A percentile compares a stretch with the other conserved stretches of the same genome.
phyloP scores from a whole-genome alignment of 2,797 vertebrate species.

The Manis pentadactyla region DNA sequence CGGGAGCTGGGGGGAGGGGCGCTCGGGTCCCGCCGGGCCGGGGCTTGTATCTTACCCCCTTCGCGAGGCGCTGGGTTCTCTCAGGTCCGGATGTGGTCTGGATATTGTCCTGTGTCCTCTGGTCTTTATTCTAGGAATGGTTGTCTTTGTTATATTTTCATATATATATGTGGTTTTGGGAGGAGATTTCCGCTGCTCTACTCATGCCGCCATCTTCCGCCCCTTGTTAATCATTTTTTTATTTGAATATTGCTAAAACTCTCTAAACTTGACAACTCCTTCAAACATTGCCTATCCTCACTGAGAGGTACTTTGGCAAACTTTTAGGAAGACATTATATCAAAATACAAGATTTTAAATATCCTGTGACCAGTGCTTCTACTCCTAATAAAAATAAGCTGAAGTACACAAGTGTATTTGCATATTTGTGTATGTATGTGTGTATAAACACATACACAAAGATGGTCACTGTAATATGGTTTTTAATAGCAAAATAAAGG shows the following conservation, averaged over 20 bases:
- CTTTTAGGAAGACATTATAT: constrained; percentile 21
- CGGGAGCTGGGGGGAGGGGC: too few relatives aligned
- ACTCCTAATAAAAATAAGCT: constrained; percentile 36
- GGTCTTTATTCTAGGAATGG: too few relatives aligned
- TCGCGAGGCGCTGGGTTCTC: too few relatives aligned
- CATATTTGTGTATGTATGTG: neutral
- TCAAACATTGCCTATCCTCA: neutral
- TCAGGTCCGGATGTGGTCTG: too few relatives aligned
- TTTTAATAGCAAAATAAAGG: constrained; percentile 28
- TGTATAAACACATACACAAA: neutral
- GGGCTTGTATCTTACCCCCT: too few relatives aligned
- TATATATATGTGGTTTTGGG: too few relatives aligned
- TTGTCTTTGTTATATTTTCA: too few relatives aligned
- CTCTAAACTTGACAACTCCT: neutral
- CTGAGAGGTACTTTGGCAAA: neutral
- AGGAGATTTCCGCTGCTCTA: too few relatives aligned
- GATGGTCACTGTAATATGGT: neutral
- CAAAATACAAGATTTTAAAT: constrained; percentile 41
- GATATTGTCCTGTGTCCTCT: too few relatives aligned
- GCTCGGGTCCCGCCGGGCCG: too few relatives aligned
- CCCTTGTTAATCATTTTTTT: neutral
- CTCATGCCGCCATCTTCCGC: too few relatives aligned
- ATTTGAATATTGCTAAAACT: constrained; percentile 15
- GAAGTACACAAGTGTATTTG: neutral
- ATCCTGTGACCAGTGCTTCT: neutral